Conservation (phyloP, 2,113 vertebrate species). For the Strigops habroptila region DNA sequence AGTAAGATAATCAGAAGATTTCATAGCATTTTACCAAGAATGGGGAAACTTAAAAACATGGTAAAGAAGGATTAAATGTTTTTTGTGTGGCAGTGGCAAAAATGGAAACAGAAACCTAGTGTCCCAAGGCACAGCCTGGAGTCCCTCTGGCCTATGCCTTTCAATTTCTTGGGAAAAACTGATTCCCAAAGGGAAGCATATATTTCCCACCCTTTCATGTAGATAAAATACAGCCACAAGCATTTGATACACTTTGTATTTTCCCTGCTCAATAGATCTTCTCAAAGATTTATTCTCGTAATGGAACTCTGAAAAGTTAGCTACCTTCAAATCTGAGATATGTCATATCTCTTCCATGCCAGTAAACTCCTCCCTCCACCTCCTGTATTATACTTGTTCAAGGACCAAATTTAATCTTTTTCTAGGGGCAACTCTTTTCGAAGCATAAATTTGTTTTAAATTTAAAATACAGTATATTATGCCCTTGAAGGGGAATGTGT, state of each 20-base stretch:
- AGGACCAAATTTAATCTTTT: background rate
- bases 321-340: background rate
- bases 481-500: background rate
- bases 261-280: background rate
- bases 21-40: background rate
- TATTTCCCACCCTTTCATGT: background rate
- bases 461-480: background rate
- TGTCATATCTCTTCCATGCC: background rate
- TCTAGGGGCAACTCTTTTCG: background rate
- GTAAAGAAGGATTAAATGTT: background rate
- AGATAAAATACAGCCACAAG: background rate
- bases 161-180: background rate
- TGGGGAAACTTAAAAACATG: background rate
- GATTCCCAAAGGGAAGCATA: background rate
- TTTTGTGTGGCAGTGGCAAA: background rate
- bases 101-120: background rate
- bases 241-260: background rate
- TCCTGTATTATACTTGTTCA: background rate
- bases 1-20: background rate
- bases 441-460: background rate
- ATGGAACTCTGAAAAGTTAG: slow-evolving; percentile 2
- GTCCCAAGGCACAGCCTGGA: background rate
- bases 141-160: background rate
- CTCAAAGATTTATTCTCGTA: background rate
- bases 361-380: background rate